phyloP scores from a whole-genome alignment of 2,797 vertebrate species.

The Helarctos malayanus region DNA sequence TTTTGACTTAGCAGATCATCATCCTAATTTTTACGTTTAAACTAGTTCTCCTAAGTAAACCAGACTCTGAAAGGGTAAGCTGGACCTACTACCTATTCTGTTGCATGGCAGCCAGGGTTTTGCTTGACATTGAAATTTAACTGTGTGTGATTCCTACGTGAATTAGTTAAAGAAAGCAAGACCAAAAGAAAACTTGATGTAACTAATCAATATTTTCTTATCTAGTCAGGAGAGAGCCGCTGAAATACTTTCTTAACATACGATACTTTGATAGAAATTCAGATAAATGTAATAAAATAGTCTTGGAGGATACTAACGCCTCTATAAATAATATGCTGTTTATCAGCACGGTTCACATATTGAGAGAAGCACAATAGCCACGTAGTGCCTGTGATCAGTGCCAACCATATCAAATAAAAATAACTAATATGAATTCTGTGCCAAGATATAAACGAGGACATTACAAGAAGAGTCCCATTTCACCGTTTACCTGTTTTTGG shows the following conservation, averaged over 20 bases:
- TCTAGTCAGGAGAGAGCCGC: neutral
- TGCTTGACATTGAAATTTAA: neutral
- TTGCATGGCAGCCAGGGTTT: neutral
- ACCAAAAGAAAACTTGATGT: neutral
- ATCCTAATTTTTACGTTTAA: neutral
- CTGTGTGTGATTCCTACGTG: neutral
- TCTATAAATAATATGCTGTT: neutral
- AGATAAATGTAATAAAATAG: neutral
- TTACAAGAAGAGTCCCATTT: neutral
- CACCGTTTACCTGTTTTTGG: slow-evolving; percentile 94
- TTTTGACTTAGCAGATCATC: slow-evolving; percentile 2
- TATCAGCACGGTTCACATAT: neutral
- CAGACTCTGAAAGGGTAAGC: neutral
- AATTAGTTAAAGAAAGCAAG: neutral
- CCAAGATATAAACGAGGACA: neutral
- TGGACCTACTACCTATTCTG: neutral
- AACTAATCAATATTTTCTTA: neutral
- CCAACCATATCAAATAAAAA: neutral
- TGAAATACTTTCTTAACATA: neutral
- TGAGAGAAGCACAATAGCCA: slow-evolving; percentile 54
- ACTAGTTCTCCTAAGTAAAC: neutral
- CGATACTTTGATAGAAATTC: neutral
- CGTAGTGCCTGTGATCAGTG: fast-evolving
- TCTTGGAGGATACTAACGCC: neutral
- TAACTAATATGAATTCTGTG: neutral